Percentiles rank a stretch among this genome's conserved stretches.
Evolutionary conservation across 2,888 invertebrate genomes (phyloP).

Genomic region (Parnassius mnemosyne): DNA sequence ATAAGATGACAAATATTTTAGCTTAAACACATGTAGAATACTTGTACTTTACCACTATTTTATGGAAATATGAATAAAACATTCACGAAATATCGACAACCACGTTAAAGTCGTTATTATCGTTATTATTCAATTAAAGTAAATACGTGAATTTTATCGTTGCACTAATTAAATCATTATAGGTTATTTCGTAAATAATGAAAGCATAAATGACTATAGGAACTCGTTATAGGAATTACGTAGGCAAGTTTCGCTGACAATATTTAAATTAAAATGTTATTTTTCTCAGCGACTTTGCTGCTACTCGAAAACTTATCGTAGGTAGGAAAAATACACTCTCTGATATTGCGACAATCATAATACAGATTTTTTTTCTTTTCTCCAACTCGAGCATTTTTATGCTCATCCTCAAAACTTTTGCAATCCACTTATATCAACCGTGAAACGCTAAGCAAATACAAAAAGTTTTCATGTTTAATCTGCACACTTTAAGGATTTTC

Average conservation of each 20-base stretch:
- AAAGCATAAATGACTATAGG: conserved; percentile 13
- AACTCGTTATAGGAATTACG: conserved; percentile 2
- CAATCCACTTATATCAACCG: conserved; percentile 80
- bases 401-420: conserved; percentile 77
- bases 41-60: too few relatives aligned
- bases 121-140: conserved; percentile 3
- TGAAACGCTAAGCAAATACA: conserved; percentile 78
- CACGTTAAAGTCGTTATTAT: too few relatives aligned
- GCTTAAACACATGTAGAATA: too few relatives aligned
- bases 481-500: conserved; percentile 73
- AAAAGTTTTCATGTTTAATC: conserved; percentile 78
- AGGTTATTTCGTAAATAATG: conserved; percentile 20
- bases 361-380: conserved; percentile 63
- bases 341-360: conserved; percentile 70
- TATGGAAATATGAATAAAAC: too few relatives aligned
- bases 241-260: conserved; percentile 17
- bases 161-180: conserved; percentile 23
- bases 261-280: conserved; percentile 26
- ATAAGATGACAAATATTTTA: too few relatives aligned
- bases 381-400: conserved; percentile 71
- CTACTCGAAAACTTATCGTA: conserved; percentile 52
- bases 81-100: too few relatives aligned
- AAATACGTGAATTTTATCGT: conserved; percentile 9
- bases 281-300: conserved; percentile 20
- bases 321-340: conserved; percentile 64